Evolutionary conservation across 92 coral and sea anemone species (phyloP).

Genomic region (Porites lobata): DNA sequence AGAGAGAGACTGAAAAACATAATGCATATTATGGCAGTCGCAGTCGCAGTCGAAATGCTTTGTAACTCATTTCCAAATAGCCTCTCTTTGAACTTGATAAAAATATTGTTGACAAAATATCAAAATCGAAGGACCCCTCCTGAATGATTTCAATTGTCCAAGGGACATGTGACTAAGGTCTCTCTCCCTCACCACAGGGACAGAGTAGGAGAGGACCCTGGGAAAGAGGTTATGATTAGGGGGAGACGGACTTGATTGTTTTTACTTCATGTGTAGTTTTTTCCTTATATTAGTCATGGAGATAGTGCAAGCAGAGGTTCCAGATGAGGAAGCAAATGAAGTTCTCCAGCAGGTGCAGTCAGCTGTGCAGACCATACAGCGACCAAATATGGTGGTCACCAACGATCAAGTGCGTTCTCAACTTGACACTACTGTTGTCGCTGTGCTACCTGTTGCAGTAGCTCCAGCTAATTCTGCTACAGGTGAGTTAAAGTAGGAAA

Average conservation of each 20-base stretch:
- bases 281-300: constrained; percentile 9
- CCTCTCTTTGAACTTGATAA: too few species aligned
- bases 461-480: constrained; percentile 11
- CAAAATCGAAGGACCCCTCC: too few species aligned
- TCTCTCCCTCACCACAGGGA: background rate
- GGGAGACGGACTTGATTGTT: background rate
- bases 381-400: background rate
- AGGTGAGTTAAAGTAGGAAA: background rate
- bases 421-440: constrained; percentile 2
- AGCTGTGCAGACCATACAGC: constrained; percentile 29
- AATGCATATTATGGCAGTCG: too few species aligned
- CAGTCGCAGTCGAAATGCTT: too few species aligned
- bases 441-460: constrained; percentile 15
- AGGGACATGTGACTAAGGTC: background rate
- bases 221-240: background rate
- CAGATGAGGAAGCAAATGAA: constrained; percentile 27
- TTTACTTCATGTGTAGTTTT: too few species aligned
- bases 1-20: too few species aligned
- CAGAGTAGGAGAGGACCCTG: too few species aligned
- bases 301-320: constrained; percentile 36
- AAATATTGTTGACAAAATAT: too few species aligned
- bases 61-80: too few species aligned
- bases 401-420: constrained; percentile 33
- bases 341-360: constrained; percentile 31
- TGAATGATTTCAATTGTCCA: too few species aligned